Percentiles rank a stretch among this genome's conserved stretches.
These are phyloP conservation scores for Entomobrya multifasciata DNA, from an alignment of 2,888 invertebrate genomes.

Conservation along the genomic window DNA sequence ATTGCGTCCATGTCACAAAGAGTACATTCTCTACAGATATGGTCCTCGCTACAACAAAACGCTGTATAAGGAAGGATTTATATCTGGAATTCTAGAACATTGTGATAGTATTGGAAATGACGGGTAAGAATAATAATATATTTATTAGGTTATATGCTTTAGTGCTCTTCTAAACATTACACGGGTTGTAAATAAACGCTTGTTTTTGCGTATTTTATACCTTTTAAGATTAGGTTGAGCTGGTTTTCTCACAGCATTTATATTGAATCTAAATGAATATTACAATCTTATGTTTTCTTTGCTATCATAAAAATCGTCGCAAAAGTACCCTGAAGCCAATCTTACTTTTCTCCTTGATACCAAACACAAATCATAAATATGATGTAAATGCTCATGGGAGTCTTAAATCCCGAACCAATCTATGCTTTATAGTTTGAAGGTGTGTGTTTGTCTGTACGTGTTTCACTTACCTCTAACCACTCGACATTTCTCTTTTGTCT, in stretches of 20 bases:
- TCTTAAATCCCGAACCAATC: slow-evolving; percentile 39
- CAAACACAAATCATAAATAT: slow-evolving; percentile 28
- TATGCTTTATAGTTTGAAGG: background rate
- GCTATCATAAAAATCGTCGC: too few relatives aligned
- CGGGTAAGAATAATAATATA: slow-evolving; percentile 61
- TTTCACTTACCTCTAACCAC: slow-evolving; percentile 20
- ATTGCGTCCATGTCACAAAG: slow-evolving; percentile 85
- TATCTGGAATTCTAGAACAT: slow-evolving; percentile 51
- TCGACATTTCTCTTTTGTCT: slow-evolving; percentile 7
- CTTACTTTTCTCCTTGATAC: too few relatives aligned
- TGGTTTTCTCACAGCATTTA: too few relatives aligned
- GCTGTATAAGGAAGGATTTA: slow-evolving; percentile 59
- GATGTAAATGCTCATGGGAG: slow-evolving; percentile 9
- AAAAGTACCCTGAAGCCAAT: too few relatives aligned
- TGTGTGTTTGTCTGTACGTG: background rate
- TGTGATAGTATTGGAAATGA: slow-evolving; percentile 66
- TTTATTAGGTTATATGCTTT: too few relatives aligned
- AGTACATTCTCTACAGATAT: slow-evolving; percentile 86
- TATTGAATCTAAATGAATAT: too few relatives aligned
- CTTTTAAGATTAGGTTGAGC: too few relatives aligned
- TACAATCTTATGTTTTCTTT: too few relatives aligned
- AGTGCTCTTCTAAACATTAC: too few relatives aligned
- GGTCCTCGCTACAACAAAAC: slow-evolving; percentile 84
- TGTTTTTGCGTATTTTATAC: too few relatives aligned
- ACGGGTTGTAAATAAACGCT: too few relatives aligned